phyloP scores from a whole-genome alignment of 2,888 invertebrate species.

The Exocentrus adspersus region DNA sequence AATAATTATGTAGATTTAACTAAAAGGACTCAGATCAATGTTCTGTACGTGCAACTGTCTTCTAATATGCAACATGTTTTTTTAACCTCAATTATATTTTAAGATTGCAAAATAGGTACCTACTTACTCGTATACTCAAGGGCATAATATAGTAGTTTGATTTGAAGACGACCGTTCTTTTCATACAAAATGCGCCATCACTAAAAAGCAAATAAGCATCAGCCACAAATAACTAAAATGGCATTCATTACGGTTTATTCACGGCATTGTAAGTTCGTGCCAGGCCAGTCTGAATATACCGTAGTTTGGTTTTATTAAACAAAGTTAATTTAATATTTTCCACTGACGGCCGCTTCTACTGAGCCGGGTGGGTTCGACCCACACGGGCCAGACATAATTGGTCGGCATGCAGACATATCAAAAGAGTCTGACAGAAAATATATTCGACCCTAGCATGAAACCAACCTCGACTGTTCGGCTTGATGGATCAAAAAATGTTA shows the following conservation, averaged over 20 bases:
- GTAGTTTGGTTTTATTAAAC: slow-evolving; percentile 46
- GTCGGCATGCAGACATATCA: slow-evolving; percentile 61
- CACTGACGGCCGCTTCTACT: slow-evolving; percentile 48
- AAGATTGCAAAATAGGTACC: too few relatives aligned
- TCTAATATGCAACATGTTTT: too few relatives aligned
- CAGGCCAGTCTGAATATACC: slow-evolving; percentile 25
- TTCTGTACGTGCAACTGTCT: too few relatives aligned
- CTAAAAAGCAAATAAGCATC: slow-evolving; percentile 3
- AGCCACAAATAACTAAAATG: slow-evolving; percentile 23
- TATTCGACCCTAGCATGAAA: slow-evolving; percentile 52
- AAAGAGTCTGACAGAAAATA: slow-evolving; percentile 55
- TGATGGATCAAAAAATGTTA: slow-evolving; percentile 36
- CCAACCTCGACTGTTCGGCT: slow-evolving; percentile 40
- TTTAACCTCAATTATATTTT: too few relatives aligned
- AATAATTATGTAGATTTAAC: too few relatives aligned
- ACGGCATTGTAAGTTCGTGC: slow-evolving; percentile 19
- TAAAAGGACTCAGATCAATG: too few relatives aligned
- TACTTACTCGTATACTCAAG: too few relatives aligned
- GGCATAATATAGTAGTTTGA: too few relatives aligned
- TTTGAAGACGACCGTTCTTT: too few relatives aligned
- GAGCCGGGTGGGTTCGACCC: slow-evolving; percentile 57
- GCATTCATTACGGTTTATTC: slow-evolving; percentile 22
- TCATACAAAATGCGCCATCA: background rate
- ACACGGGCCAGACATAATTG: slow-evolving; percentile 62
- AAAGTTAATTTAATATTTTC: slow-evolving; percentile 54